Evolutionary conservation across 2,888 invertebrate species (phyloP).

Genomic region (Abscondita cerata): DNA sequence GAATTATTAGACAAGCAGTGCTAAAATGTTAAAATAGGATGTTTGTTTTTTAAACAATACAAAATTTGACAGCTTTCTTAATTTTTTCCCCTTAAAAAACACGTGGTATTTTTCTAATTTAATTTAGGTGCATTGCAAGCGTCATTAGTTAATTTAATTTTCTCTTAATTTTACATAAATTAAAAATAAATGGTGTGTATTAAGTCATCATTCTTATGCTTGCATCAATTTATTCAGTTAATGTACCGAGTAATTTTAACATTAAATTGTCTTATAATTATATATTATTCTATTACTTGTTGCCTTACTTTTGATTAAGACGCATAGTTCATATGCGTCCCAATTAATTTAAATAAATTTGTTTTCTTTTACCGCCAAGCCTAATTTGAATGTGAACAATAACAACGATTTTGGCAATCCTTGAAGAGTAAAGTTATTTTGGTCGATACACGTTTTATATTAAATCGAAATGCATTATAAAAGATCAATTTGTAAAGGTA

Average conservation of each 20-base stretch:
- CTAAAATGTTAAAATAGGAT: conserved; percentile 21
- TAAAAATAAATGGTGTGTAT: conserved; percentile 1
- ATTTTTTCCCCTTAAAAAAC: too few species aligned
- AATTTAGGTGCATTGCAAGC: background rate
- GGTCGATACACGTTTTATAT: too few species aligned
- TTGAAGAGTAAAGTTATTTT: too few species aligned
- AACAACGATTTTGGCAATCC: too few species aligned
- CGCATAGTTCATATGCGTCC: too few species aligned
- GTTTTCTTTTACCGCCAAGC: too few species aligned
- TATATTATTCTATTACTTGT: background rate
- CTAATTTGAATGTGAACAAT: too few species aligned
- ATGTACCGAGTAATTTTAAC: conserved; percentile 6
- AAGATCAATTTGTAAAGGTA: too few species aligned
- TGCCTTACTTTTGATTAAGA: too few species aligned
- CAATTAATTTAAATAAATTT: too few species aligned
- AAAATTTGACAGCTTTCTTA: background rate
- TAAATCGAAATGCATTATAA: too few species aligned
- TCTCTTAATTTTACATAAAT: background rate
- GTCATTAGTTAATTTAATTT: background rate
- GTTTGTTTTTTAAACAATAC: conserved; percentile 4
- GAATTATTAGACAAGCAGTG: conserved; percentile 7
- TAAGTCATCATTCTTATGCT: background rate
- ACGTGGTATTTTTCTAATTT: background rate
- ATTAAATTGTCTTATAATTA: conserved; percentile 10
- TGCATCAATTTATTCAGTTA: background rate